Base-by-base conservation (phyloP, 2,113 vertebrate genomes). In the Amazona vittata region DNA sequence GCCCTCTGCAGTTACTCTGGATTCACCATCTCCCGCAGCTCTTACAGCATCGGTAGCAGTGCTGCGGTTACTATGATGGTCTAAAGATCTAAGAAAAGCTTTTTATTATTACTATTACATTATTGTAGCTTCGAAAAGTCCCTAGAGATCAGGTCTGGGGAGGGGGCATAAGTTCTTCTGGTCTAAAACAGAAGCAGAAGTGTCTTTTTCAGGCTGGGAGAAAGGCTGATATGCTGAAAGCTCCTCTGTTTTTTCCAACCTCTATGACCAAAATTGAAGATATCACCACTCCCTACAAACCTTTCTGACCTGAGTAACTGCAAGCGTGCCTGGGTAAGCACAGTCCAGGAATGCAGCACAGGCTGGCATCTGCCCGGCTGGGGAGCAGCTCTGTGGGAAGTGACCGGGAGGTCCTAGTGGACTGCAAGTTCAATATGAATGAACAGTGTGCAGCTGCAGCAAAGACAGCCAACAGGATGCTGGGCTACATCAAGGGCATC, bases 1-100 rank as follows among this genome's bases (percentile, higher is more conserved):
- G 96, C 95, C 96, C 96, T 96, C 96, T 97, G 81, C 96, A 94
- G 96, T 64, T 84, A 24, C 5, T 68, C 52, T 44, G 39, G 10
- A 35, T 46, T 80, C 53, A 83, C 50, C 44, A 29, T 7, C 25
- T 83, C 21, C 26, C 29, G 2, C 18, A 47, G 29, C 53, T 75
- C 37, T 68, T 43, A 39, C 6, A 59, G 25, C 2, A 3, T 6
- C 47, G 11, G 12, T 24, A n/a, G 26, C 39, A 39, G 13, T 31
- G 15, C 20, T 64, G 15, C 7, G 16, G 11, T 59, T 82, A 21
- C 39, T 25, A 6, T 2, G 4, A 6, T 19, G 9, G 2, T 22
- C n/a, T 46, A 57, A 80, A 41, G 19, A 22, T 24, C 35, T 2
- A 71, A 18, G 9, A 59, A 86, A 92, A 77, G 1, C 2, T 13